Percentiles rank a stretch among this genome's conserved stretches.
These are phyloP conservation scores for Grantiella picta DNA, from an alignment of 2,113 vertebrate genomes.

Conservation along the genomic window DNA sequence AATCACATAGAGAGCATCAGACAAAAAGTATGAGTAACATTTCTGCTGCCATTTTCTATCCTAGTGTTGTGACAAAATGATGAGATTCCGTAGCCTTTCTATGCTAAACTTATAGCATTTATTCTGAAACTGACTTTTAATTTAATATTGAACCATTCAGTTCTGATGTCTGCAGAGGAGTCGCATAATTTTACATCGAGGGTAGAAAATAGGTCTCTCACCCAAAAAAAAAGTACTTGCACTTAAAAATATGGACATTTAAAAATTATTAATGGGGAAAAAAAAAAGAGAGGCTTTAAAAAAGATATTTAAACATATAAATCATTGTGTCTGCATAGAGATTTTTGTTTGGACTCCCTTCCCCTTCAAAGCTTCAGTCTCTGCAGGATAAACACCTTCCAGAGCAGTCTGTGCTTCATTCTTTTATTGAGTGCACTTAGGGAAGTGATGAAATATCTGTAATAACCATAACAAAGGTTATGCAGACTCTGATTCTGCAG, in stretches of 20 bases:
- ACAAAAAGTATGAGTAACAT: not conserved
- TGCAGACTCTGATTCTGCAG: not conserved
- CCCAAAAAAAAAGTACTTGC: not conserved
- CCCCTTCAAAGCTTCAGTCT: not conserved
- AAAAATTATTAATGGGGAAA: not conserved
- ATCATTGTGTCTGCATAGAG: not conserved
- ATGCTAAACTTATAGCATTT: not conserved
- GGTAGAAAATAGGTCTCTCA: not conserved
- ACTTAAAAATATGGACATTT: not conserved
- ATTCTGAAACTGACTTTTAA: not conserved
- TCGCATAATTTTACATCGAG: accelerated
- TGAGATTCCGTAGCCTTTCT: not conserved
- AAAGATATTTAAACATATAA: not conserved
- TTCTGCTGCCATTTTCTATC: not conserved
- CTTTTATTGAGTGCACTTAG: not conserved
- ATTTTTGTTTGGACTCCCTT: not conserved
- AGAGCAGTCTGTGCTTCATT: not conserved
- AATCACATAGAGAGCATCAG: not conserved
- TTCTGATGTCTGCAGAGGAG: not conserved
- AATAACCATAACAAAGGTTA: not conserved
- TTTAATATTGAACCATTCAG: not conserved
- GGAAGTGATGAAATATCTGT: not conserved
- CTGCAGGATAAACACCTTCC: not conserved
- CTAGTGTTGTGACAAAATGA: not conserved
- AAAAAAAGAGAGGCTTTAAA: not conserved